phyloP scores from a whole-genome alignment of 2,888 invertebrate genomes.

The Campoplex capitator region DNA sequence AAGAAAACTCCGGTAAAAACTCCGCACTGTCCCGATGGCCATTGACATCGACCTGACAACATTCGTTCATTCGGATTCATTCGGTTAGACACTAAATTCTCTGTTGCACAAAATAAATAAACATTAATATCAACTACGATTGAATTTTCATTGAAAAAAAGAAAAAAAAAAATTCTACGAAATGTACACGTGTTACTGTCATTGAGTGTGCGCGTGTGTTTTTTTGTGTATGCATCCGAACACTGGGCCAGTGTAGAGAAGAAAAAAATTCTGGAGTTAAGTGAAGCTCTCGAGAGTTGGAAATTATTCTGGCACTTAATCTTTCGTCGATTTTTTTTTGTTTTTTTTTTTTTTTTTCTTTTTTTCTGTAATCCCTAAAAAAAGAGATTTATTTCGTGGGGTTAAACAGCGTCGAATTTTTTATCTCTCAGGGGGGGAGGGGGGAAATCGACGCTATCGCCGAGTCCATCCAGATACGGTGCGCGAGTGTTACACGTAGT shows the following conservation, averaged over 20 bases:
- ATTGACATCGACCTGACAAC: neutral
- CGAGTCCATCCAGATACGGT: slow-evolving; percentile 6
- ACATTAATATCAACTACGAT: too few species aligned
- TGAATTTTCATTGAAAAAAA: neutral
- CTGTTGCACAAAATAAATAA: neutral
- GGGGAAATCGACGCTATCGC: slow-evolving; percentile 7
- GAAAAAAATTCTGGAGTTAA: neutral
- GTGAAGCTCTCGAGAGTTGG: neutral
- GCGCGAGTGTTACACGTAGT: slow-evolving; percentile 15
- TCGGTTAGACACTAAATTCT: neutral
- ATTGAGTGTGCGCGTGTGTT: neutral
- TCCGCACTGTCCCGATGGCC: neutral
- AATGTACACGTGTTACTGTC: neutral
- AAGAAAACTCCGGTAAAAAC: neutral
- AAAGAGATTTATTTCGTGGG: neutral
- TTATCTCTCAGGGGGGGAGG: slow-evolving; percentile 13
- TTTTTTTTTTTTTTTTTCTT: neutral
- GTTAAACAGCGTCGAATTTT: slow-evolving; percentile 8
- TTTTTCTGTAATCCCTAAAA: neutral
- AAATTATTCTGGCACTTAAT: neutral
- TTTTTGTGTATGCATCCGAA: neutral
- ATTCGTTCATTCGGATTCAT: neutral
- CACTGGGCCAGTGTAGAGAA: neutral
- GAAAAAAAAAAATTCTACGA: too few species aligned
- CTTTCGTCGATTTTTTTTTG: neutral